phyloP scores from a whole-genome alignment of 2,888 invertebrate genomes.

The Cheilosia impressa region DNA sequence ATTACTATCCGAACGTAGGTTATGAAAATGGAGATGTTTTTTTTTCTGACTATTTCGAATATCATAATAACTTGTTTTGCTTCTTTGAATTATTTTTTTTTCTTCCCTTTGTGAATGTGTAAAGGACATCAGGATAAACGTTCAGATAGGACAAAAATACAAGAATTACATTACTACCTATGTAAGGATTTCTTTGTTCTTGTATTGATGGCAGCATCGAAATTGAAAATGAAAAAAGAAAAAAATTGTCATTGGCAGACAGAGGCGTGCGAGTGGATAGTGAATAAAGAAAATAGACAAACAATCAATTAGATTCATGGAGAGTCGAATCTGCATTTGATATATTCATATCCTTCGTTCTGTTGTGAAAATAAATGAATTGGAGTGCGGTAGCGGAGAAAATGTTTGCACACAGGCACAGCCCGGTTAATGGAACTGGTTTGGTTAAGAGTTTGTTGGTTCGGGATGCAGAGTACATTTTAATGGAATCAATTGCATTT shows the following conservation, averaged over 20 bases:
- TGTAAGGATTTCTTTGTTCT: slow-evolving; percentile 51
- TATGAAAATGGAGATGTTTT: slow-evolving; percentile 29
- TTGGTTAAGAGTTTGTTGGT: neutral
- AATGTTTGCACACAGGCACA: neutral
- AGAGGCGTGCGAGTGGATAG: slow-evolving; percentile 24
- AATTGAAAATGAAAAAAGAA: slow-evolving; percentile 34
- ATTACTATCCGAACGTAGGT: slow-evolving; percentile 55
- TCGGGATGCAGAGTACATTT: neutral
- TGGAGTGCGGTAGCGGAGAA: neutral
- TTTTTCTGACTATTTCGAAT: slow-evolving; percentile 6
- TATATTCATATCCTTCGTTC: slow-evolving; percentile 56
- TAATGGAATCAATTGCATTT: no score
- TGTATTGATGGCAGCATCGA: slow-evolving; percentile 30
- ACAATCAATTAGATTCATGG: slow-evolving; percentile 64
- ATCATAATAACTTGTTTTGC: slow-evolving; percentile 44
- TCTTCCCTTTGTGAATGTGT: slow-evolving; percentile 37
- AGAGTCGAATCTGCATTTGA: slow-evolving; percentile 52
- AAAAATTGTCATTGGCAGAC: slow-evolving; percentile 47
- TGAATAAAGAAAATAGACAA: slow-evolving; percentile 45
- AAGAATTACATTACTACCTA: slow-evolving; percentile 36
- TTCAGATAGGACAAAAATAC: slow-evolving; percentile 25
- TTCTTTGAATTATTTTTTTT: slow-evolving; percentile 39
- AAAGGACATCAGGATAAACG: slow-evolving; percentile 37
- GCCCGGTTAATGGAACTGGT: neutral
- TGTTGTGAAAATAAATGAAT: slow-evolving; percentile 22